Conservation (phyloP, 2,888 invertebrate genomes). For the Opisthograptis luteolata region DNA sequence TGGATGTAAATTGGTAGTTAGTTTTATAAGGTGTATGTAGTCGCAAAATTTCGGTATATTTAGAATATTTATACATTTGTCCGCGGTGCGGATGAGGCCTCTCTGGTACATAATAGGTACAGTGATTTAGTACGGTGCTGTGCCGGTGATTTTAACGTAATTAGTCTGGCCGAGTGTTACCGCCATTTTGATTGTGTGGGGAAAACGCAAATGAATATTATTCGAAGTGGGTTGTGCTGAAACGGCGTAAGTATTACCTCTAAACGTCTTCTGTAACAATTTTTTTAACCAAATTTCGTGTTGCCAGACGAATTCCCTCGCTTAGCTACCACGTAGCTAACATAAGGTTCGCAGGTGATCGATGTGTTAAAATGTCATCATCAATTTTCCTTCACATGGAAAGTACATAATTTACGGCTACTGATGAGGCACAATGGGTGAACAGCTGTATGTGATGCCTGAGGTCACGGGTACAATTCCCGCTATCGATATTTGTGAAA, state of each 20-base stretch:
- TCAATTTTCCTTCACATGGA: too few relatives aligned
- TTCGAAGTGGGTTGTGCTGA: background rate
- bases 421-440: too few relatives aligned
- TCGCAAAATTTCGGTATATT: slow-evolving; percentile 76
- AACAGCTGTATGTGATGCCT: too few relatives aligned
- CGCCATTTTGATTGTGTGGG: slow-evolving; percentile 63
- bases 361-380: too few relatives aligned
- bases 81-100: slow-evolving; percentile 72
- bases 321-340: too few relatives aligned
- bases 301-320: too few relatives aligned
- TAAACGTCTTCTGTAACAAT: too few relatives aligned
- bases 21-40: slow-evolving; percentile 29
- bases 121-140: slow-evolving; percentile 77
- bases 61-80: slow-evolving; percentile 82
- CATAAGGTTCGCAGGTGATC: too few relatives aligned
- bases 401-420: too few relatives aligned
- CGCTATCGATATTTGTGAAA: too few relatives aligned
- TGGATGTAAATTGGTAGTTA: slow-evolving; percentile 9
- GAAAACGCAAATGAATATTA: slow-evolving; percentile 39
- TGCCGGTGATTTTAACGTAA: slow-evolving; percentile 74
- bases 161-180: slow-evolving; percentile 71
- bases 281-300: too few relatives aligned
- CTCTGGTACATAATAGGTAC: slow-evolving; percentile 74
- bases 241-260: background rate
- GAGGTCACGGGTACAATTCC: too few relatives aligned